Percentiles rank a stretch among this genome's conserved stretches.
These are phyloP conservation scores for Sarcophaga caerulescens DNA, from an alignment of 2,888 invertebrate genomes.

Conservation along the genomic window DNA sequence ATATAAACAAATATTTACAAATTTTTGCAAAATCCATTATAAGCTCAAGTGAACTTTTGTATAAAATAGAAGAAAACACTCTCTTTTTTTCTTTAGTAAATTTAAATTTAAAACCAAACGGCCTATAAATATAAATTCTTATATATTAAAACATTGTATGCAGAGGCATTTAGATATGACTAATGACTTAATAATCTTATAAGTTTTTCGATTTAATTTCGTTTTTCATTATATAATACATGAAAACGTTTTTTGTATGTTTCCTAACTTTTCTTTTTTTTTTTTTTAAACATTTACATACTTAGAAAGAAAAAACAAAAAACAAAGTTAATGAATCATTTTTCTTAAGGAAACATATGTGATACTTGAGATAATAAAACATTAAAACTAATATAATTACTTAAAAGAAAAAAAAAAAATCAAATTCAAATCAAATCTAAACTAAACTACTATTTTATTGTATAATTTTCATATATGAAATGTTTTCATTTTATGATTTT, in stretches of 20 bases:
- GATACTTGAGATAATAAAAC: slow-evolving; percentile 79
- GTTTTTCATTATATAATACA: slow-evolving; percentile 13
- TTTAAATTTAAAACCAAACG: slow-evolving; percentile 38
- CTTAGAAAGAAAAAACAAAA: too few relatives aligned
- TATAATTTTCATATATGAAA: too few relatives aligned
- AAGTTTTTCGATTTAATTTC: slow-evolving; percentile 28
- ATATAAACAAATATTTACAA: slow-evolving; percentile 52
- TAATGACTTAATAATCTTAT: slow-evolving; percentile 45
- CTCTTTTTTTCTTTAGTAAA: not conserved
- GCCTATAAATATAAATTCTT: slow-evolving; percentile 41
- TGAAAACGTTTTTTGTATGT: slow-evolving; percentile 36
- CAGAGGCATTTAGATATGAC: slow-evolving; percentile 49
- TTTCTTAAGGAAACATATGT: slow-evolving; percentile 75
- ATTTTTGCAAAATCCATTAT: slow-evolving; percentile 43
- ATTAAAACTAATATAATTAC: slow-evolving; percentile 50
- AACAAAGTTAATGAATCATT: not conserved
- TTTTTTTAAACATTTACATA: not conserved
- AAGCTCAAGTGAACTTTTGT: slow-evolving; percentile 58
- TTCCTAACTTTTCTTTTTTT: slow-evolving; percentile 34
- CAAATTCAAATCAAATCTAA: slow-evolving; percentile 40
- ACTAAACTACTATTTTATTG: not conserved
- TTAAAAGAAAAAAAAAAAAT: slow-evolving; percentile 24
- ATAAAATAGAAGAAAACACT: slow-evolving; percentile 3
- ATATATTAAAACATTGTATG: too few relatives aligned
- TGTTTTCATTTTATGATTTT: not conserved